A percentile compares a stretch with the other conserved stretches of the same genome.
Evolutionary conservation across 2,888 invertebrate genomes (phyloP).

Genomic region (Cetonia aurata): DNA sequence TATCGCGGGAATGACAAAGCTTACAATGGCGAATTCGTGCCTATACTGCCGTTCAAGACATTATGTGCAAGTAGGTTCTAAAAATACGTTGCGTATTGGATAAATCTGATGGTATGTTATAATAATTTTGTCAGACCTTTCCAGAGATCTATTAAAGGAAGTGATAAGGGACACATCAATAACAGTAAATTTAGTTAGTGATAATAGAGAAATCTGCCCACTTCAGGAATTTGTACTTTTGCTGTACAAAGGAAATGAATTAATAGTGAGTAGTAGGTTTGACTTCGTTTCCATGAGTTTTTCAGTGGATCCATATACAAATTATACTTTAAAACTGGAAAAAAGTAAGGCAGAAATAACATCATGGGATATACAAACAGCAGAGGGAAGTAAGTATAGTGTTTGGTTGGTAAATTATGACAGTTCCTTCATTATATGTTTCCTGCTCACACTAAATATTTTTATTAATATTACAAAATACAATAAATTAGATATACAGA

Average conservation of each 20-base stretch:
- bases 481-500: no score
- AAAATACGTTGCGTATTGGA: background rate
- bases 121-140: slow-evolving; percentile 3
- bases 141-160: background rate
- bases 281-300: no score
- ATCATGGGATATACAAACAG: no score
- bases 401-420: no score
- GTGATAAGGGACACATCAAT: background rate
- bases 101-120: background rate
- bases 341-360: no score
- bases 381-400: no score
- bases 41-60: background rate
- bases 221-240: background rate
- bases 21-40: background rate
- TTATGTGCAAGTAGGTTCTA: slow-evolving; percentile 3
- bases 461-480: no score
- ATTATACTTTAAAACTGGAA: background rate
- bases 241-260: background rate
- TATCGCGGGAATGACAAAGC: background rate
- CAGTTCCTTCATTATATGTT: no score
- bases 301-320: background rate
- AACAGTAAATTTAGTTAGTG: background rate
- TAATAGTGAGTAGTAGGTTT: background rate
- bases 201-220: slow-evolving; percentile 3
- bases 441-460: no score